phyloP scores from a whole-genome alignment of 2,113 vertebrate species.

The Gorsachius goisagi region DNA sequence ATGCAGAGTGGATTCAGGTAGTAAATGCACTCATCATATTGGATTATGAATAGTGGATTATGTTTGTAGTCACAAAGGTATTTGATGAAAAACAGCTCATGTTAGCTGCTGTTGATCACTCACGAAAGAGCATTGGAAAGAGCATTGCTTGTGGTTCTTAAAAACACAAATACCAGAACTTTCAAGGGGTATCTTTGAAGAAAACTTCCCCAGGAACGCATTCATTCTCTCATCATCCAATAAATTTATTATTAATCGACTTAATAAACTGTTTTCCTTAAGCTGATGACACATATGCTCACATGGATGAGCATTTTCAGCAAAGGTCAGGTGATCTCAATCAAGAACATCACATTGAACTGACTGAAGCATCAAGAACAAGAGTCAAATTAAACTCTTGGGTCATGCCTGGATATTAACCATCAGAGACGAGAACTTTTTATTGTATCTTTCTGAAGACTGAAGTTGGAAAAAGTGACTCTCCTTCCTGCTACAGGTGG shows the following conservation, averaged over 20 bases:
- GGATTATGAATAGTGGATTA: neutral
- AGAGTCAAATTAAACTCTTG: neutral
- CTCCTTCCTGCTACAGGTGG: neutral
- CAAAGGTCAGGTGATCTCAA: neutral
- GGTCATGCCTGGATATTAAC: neutral
- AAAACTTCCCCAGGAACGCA: neutral
- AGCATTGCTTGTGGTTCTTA: neutral
- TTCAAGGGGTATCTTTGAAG: neutral
- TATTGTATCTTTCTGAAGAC: too few species aligned
- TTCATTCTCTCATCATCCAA: neutral
- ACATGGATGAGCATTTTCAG: neutral
- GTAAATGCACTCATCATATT: neutral
- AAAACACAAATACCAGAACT: neutral
- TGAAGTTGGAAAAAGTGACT: neutral
- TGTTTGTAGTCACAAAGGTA: neutral
- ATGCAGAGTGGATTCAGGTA: neutral
- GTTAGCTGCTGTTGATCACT: neutral
- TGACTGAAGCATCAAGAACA: neutral
- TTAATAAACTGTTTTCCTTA: neutral
- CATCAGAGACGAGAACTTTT: neutral
- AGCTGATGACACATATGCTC: neutral
- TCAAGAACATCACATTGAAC: neutral
- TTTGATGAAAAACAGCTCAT: neutral
- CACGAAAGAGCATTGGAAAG: neutral
- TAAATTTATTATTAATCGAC: neutral